phyloP scores from a whole-genome alignment of 2,797 vertebrate genomes.

The Fratercula arctica region DNA sequence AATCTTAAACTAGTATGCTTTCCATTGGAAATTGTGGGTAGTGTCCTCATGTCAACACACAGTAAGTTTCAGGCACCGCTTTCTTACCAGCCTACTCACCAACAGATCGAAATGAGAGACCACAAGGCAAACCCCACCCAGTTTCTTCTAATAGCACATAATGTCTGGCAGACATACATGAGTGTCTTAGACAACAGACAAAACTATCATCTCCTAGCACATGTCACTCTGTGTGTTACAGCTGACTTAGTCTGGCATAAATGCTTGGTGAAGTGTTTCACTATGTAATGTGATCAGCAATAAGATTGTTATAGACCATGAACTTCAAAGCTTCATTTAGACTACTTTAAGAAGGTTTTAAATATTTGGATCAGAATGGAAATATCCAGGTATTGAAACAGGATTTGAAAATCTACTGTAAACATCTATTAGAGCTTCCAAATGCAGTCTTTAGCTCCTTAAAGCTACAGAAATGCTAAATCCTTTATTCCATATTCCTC shows the following conservation, averaged over 20 bases:
- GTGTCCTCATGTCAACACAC: not conserved
- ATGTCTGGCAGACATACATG: not conserved
- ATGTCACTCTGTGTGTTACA: not conserved
- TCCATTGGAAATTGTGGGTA: not conserved
- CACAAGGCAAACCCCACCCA: not conserved
- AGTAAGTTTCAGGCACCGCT: not conserved
- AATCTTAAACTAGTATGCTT: not conserved
- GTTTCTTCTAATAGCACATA: not conserved
- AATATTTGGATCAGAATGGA: not conserved
- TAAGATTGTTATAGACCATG: not conserved
- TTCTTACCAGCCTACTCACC: not conserved
- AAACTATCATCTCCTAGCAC: not conserved
- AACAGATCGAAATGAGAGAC: not conserved
- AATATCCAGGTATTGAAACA: not conserved
- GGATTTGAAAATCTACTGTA: not conserved
- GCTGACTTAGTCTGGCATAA: not conserved
- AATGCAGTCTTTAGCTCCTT: not conserved
- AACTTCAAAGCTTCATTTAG: not conserved
- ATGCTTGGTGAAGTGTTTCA: not conserved
- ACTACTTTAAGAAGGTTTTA: not conserved
- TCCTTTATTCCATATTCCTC: not conserved
- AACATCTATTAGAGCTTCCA: not conserved
- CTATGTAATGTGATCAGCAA: not conserved
- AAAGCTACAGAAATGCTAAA: not conserved
- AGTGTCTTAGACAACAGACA: not conserved